Conservation (phyloP, 2,888 invertebrate species). For the Rhaphigaster nebulosa region DNA sequence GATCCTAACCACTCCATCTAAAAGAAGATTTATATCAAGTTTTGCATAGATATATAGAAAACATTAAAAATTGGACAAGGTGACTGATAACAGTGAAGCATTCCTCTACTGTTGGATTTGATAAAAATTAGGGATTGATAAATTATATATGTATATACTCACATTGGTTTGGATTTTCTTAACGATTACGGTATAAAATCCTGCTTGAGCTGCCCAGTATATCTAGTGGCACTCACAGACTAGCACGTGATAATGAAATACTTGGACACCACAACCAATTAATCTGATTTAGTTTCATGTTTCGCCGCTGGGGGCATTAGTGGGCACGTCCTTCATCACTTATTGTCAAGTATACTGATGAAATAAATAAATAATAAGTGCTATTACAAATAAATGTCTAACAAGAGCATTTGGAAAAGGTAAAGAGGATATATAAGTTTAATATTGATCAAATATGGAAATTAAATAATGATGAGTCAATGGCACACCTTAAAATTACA, state of each 20-base stretch:
- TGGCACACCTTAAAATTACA: too few species aligned
- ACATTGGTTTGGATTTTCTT: neutral
- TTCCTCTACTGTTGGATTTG: neutral
- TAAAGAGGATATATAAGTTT: too few species aligned
- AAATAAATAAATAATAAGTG: neutral
- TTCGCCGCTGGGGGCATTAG: neutral
- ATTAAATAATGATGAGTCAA: too few species aligned
- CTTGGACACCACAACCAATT: neutral
- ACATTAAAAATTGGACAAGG: neutral
- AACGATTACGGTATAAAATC: neutral
- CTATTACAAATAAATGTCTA: neutral
- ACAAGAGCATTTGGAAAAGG: neutral
- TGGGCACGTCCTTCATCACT: neutral
- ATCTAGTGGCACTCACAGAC: neutral
- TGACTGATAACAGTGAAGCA: neutral
- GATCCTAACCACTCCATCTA: constrained; percentile 62
- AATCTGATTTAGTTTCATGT: neutral
- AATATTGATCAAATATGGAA: too few species aligned
- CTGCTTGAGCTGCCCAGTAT: neutral
- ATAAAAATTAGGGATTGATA: neutral
- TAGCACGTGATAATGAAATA: neutral
- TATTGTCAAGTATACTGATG: neutral
- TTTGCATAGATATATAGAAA: neutral
- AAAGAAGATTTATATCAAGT: neutral
- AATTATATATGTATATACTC: neutral